These are phyloP conservation scores for Copidosoma floridanum DNA, from an alignment of 1,140 invertebrate genomes.

Conservation along the genomic window DNA sequence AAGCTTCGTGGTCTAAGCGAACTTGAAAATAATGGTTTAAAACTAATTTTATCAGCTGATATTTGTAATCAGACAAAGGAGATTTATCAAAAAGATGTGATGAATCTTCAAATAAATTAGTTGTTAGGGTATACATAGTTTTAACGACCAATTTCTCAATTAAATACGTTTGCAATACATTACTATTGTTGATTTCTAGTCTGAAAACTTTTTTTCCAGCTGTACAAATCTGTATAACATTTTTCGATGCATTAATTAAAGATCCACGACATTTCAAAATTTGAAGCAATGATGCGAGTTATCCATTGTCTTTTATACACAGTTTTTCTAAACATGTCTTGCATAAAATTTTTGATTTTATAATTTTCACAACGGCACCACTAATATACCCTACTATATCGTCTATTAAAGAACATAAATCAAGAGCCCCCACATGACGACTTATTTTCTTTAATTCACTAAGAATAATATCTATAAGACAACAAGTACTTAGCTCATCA, in stretches of 20 bases:
- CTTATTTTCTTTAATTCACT: neutral
- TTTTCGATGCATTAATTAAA: neutral
- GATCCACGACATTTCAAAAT: no score
- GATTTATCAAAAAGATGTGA: neutral
- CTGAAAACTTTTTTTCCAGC: neutral
- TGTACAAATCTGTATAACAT: neutral
- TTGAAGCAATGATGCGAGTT: neutral
- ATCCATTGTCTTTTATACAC: neutral
- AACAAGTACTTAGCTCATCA: neutral
- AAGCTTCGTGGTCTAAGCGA: neutral
- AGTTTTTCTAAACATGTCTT: neutral
- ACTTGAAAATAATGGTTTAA: conserved; percentile 3
- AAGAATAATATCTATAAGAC: neutral
- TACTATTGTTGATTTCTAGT: no score
- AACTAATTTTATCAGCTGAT: neutral
- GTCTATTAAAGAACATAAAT: neutral
- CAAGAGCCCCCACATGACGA: neutral
- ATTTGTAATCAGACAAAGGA: neutral
- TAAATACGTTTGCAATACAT: neutral
- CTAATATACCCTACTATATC: conserved; percentile 1
- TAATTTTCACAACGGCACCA: neutral
- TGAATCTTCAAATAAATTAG: neutral
- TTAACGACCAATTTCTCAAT: neutral
- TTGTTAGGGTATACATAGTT: neutral
- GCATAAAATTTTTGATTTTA: neutral